phyloP scores from a whole-genome alignment of 2,888 invertebrate species.

The Trachelus troglodyta region DNA sequence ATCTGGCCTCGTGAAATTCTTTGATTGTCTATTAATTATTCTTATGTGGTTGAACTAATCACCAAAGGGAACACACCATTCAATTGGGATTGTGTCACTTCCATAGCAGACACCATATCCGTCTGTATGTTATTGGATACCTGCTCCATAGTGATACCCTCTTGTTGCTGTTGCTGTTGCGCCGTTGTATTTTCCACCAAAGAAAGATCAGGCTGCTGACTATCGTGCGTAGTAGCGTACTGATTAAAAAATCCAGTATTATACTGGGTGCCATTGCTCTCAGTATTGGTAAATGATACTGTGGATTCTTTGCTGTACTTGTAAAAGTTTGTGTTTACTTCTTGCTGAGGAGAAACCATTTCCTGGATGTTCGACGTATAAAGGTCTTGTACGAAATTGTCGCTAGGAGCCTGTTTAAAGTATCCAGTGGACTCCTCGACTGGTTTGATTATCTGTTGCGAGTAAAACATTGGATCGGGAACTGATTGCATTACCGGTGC shows the following conservation, averaged over 20 bases:
- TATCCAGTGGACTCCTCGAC: neutral
- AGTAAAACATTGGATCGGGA: conserved; percentile 32
- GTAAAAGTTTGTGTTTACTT: neutral
- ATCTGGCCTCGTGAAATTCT: neutral
- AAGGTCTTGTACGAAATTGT: neutral
- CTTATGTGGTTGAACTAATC: neutral
- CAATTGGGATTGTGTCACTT: conserved; percentile 1
- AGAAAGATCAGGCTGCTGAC: conserved; percentile 20
- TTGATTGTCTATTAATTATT: neutral
- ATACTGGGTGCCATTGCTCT: conserved; percentile 15
- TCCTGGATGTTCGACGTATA: neutral
- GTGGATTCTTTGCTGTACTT: conserved; percentile 17
- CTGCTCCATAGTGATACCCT: neutral
- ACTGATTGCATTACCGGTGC: conserved; percentile 26
- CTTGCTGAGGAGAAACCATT: neutral
- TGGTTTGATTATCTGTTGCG: conserved; percentile 37
- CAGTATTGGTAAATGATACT: neutral
- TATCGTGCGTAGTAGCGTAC: conserved; percentile 11
- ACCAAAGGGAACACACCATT: conserved; percentile 6
- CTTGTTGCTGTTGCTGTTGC: conserved; percentile 15
- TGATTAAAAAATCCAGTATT: conserved; percentile 14
- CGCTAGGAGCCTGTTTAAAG: neutral
- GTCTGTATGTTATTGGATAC: neutral
- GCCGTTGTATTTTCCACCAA: conserved; percentile 10
- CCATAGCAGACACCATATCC: neutral